Evolutionary conservation across 1,140 invertebrate genomes (phyloP).

Genomic region (Stegodyphus dumicola): DNA sequence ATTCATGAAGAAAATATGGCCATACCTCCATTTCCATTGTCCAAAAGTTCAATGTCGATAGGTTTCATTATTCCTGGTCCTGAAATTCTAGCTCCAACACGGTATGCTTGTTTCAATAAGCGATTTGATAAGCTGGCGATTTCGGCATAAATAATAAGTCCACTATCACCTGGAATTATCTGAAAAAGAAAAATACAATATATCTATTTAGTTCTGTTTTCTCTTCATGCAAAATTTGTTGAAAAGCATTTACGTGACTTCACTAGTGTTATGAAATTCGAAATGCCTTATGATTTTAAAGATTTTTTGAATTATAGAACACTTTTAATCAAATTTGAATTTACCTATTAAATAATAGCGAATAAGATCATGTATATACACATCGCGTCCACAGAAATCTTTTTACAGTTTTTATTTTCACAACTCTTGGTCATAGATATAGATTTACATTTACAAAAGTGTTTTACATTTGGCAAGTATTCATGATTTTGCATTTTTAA

Average conservation of each 20-base stretch:
- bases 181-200: neutral
- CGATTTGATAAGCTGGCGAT: neutral
- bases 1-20: neutral
- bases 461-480: too few relatives aligned
- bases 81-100: slow-evolving; percentile 14
- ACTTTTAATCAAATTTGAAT: too few relatives aligned
- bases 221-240: neutral
- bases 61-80: slow-evolving; percentile 1
- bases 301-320: too few relatives aligned
- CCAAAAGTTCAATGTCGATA: neutral
- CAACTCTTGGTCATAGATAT: too few relatives aligned
- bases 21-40: slow-evolving; percentile 55
- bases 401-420: too few relatives aligned
- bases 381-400: too few relatives aligned
- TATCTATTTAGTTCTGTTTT: neutral
- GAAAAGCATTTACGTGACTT: neutral
- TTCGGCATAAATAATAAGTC: slow-evolving; percentile 41
- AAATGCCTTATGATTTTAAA: too few relatives aligned
- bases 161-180: slow-evolving; percentile 13
- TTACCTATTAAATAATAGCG: too few relatives aligned
- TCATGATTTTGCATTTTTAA: too few relatives aligned
- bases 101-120: neutral
- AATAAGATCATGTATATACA: too few relatives aligned
- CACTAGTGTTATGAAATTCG: too few relatives aligned
- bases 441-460: too few relatives aligned